phyloP scores from a whole-genome alignment of 2,888 invertebrate genomes.

The Heliconius hortense region DNA sequence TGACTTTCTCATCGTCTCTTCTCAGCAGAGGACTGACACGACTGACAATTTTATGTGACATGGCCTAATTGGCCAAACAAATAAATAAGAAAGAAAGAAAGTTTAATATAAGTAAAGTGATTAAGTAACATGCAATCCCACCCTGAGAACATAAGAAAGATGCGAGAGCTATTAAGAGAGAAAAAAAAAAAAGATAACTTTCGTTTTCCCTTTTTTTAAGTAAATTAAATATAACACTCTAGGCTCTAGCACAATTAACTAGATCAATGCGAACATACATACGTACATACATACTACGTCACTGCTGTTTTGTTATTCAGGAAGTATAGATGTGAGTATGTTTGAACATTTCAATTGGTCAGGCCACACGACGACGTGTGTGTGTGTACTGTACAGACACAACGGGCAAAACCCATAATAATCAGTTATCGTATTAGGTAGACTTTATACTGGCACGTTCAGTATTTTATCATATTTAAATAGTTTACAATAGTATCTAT shows the following conservation, averaged over 20 bases:
- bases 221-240: not conserved
- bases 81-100: not conserved
- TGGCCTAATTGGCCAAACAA: not conserved
- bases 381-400: constrained; percentile 3
- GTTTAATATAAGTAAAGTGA: not conserved
- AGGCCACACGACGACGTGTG: not conserved
- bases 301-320: constrained; percentile 23
- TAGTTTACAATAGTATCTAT: not conserved
- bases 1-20: not conserved
- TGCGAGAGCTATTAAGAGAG: no score
- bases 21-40: not conserved
- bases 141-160: not conserved
- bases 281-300: not conserved
- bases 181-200: no score
- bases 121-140: not conserved
- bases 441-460: not conserved
- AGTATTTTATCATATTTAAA: not conserved
- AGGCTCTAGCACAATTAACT: not conserved
- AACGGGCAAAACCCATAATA: constrained; percentile 28
- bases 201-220: not conserved
- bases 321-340: constrained; percentile 12
- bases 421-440: constrained; percentile 12
- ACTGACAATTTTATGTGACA: not conserved
- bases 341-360: constrained; percentile 20
- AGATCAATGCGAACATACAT: not conserved